Conservation (phyloP, 2,797 vertebrate species). For the Falco peregrinus region DNA sequence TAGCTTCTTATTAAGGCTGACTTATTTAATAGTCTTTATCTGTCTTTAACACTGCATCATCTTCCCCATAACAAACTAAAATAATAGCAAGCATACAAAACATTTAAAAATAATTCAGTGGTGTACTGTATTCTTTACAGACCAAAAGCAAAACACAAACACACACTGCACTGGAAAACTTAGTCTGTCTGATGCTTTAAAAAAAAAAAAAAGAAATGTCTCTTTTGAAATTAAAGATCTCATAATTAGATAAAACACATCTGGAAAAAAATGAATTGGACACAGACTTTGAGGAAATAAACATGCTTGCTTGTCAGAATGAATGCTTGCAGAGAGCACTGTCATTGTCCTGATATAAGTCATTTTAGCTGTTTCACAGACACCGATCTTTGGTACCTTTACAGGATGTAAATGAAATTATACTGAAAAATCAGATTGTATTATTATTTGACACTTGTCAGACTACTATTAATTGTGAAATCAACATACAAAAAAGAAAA, state of each 20-base stretch:
- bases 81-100: background rate
- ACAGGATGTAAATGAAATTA: background rate
- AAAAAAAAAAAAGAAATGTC: background rate
- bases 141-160: background rate
- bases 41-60: background rate
- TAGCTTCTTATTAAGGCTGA: constrained; percentile 69
- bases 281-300: constrained; percentile 7
- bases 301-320: background rate
- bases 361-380: background rate
- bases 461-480: background rate
- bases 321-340: background rate
- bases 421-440: background rate
- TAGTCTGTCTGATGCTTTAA: background rate
- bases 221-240: constrained; percentile 11
- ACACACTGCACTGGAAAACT: background rate
- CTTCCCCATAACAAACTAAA: background rate
- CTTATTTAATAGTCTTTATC: constrained; percentile 78
- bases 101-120: background rate
- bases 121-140: background rate
- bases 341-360: background rate
- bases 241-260: background rate
- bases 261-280: background rate
- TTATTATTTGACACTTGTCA: background rate
- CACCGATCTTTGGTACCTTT: background rate
- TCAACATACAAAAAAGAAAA: background rate